Base-by-base conservation (phyloP, 1,140 invertebrate genomes). In the Drosophila varians region DNA sequence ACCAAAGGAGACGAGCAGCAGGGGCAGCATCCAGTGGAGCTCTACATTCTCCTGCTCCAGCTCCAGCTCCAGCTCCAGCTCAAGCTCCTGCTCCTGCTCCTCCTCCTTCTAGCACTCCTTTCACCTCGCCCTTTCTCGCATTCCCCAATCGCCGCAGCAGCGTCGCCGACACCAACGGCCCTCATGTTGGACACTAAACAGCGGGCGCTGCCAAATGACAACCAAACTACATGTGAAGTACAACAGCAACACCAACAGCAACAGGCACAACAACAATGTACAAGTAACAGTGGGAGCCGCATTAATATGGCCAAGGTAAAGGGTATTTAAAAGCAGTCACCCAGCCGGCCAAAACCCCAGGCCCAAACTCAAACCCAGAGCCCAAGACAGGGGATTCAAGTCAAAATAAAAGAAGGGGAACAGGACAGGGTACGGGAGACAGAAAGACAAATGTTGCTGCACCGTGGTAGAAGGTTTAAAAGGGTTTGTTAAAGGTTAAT, bases 181-280 rank as follows among this genome's bases (percentile, higher is more conserved):
- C 83, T 87, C 82, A 87, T 87, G 82, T 87, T 87, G 83, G 83
- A 87, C 82, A 87, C 82, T 88, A 87, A 87, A 88, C 82, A 87
- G 82, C 82, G 83, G 82, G 82, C 84, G 82, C 82, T 87, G 82
- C 83, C 82, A 87, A 87, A 88, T 87, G 82, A 87, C 82, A 87
- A 87, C 74, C 77, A 77, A 87, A 88, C 83, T 87, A 87, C 83
- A 87, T 88, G 79, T 61, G 83, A 87, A 88, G 70, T 84, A 87
- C 83, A 87, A 87, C 83, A 88, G 78, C 83, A 75, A 74, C 71
- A 74, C 55, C 45, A 73, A 42, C 45, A 61, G 26, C 36, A 62
- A 40, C 42, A 68, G 7, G 49, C 60, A 38, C 71, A 80, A 74
- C 62, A 74, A 74, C 52, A 78, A 65, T 71, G 61, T 45, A 57